Percentiles rank a stretch among this genome's conserved stretches.
phyloP scores from a whole-genome alignment of 2,113 vertebrate species.

The Gymnorhina tibicen region DNA sequence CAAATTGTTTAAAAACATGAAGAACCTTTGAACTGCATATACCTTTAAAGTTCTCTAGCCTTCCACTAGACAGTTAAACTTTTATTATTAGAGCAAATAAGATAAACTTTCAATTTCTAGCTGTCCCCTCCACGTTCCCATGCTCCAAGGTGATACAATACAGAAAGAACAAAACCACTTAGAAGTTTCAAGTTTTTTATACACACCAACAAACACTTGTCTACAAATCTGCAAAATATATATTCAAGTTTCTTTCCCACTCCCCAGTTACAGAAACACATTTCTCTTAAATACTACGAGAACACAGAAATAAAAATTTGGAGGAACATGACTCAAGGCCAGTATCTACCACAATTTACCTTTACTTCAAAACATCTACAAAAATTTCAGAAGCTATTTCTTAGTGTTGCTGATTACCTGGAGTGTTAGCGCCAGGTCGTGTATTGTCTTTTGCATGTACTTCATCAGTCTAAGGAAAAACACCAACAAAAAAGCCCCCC shows the following conservation, averaged over 20 bases:
- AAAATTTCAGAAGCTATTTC: neutral
- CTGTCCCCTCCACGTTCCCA: neutral
- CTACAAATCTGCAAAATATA: neutral
- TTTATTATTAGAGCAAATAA: neutral
- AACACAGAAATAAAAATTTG: neutral
- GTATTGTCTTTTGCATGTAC: slow-evolving; percentile 95
- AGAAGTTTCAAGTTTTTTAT: neutral
- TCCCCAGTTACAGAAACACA: neutral
- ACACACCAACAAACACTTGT: neutral
- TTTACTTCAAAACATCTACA: neutral
- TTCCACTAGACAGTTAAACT: neutral
- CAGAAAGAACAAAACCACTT: neutral
- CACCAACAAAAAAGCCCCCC: neutral
- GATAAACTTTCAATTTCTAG: neutral
- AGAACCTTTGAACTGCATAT: neutral
- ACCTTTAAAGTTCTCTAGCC: neutral
- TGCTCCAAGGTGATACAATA: neutral
- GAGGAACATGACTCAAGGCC: neutral
- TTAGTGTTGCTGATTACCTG: slow-evolving; percentile 73
- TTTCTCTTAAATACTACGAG: neutral
- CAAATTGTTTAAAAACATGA: neutral
- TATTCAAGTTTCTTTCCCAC: neutral
- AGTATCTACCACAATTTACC: neutral
- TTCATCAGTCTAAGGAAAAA: slow-evolving; percentile 86
- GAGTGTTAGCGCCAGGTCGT: slow-evolving; percentile 82